Conservation (phyloP, 2,888 invertebrate genomes). For the Diaperis boleti region DNA sequence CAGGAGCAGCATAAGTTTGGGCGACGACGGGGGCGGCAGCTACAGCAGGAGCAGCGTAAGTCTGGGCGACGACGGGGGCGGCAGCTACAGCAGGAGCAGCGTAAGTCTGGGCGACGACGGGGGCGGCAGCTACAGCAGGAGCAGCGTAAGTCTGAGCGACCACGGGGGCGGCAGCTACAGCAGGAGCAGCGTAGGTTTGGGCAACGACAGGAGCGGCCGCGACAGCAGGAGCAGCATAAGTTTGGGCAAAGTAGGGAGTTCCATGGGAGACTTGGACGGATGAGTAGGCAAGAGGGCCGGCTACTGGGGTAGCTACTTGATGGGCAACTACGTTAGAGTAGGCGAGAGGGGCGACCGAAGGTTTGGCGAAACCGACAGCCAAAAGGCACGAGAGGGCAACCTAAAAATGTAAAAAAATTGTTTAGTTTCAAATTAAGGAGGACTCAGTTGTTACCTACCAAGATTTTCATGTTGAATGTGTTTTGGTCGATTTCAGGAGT, state of each 20-base stretch:
- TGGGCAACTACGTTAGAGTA: conserved; percentile 64
- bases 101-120: conserved; percentile 60
- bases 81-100: conserved; percentile 41
- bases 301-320: conserved; percentile 60
- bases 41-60: conserved; percentile 52
- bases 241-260: too few relatives aligned
- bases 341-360: conserved; percentile 65
- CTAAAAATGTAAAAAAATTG: conserved; percentile 59
- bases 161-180: conserved; percentile 59
- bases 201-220: conserved; percentile 64
- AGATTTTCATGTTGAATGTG: conserved; percentile 58
- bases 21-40: too few relatives aligned
- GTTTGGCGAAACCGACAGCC: conserved; percentile 59
- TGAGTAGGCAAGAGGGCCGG: conserved; percentile 32
- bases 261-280: conserved; percentile 4
- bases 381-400: conserved; percentile 71
- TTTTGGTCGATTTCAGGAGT: conserved; percentile 46
- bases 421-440: neutral
- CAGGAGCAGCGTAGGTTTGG: conserved; percentile 60
- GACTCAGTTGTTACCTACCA: conserved; percentile 54
- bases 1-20: too few relatives aligned
- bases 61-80: conserved; percentile 50
- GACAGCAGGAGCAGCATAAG: conserved; percentile 27
- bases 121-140: conserved; percentile 51
- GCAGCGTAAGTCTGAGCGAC: conserved; percentile 60